These are phyloP conservation scores for Volucella zonaria DNA, from an alignment of 2,888 invertebrate species.

Conservation along the genomic window DNA sequence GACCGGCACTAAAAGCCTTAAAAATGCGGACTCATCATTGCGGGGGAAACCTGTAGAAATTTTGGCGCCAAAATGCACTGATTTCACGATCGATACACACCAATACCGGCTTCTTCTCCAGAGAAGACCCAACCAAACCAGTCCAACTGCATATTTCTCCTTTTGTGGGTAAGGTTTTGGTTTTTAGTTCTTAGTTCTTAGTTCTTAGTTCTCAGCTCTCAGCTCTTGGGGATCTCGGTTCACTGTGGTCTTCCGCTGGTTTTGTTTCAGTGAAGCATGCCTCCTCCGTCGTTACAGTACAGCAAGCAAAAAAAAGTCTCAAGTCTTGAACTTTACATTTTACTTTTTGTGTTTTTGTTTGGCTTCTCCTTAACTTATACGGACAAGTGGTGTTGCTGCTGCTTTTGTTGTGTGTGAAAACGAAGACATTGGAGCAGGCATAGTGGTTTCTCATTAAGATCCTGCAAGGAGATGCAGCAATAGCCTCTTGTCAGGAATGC, in stretches of 20 bases:
- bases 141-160: constrained; percentile 66
- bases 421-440: constrained; percentile 24
- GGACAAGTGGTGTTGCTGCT: neutral
- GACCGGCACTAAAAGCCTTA: constrained; percentile 69
- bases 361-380: neutral
- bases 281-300: constrained; percentile 23
- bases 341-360: constrained; percentile 10
- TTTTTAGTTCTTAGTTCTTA: constrained; percentile 50
- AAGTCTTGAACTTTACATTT: constrained; percentile 61
- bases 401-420: constrained; percentile 1
- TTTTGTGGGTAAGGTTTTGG: constrained; percentile 36
- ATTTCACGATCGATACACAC: constrained; percentile 62
- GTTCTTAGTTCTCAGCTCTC: constrained; percentile 55
- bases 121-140: constrained; percentile 60
- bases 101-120: constrained; percentile 1
- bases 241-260: constrained; percentile 5
- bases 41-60: constrained; percentile 79
- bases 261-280: constrained; percentile 42
- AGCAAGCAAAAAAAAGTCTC: constrained; percentile 50
- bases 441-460: constrained; percentile 69
- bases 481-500: constrained; percentile 62
- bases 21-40: constrained; percentile 42
- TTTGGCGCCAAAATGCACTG: constrained; percentile 80
- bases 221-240: no score
- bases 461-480: constrained; percentile 64